Conservation (phyloP, 2,113 vertebrate genomes). For the Pseudorectes ferrugineus region DNA sequence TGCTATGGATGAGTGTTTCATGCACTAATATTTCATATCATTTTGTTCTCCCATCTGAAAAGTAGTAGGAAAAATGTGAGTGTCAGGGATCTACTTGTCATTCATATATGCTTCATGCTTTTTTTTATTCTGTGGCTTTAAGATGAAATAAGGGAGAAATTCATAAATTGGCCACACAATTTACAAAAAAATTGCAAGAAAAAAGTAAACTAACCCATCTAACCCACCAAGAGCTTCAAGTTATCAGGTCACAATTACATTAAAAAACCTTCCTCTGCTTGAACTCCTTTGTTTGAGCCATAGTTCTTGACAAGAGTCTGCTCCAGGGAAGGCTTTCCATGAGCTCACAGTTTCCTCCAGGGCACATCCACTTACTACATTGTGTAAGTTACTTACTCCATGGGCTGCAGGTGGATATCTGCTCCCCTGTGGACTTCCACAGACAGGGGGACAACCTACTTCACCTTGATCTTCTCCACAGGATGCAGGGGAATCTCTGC, state of each 20-base stretch:
- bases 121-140: not conserved
- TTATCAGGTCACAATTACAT: not conserved
- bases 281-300: not conserved
- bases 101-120: fast-evolving
- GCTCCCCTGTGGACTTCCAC: fast-evolving
- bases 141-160: not conserved
- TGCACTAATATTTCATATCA: not conserved
- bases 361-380: not conserved
- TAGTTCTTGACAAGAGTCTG: not conserved
- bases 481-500: not conserved
- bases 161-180: not conserved
- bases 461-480: not conserved
- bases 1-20: not conserved
- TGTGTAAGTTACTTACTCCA: not conserved
- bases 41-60: not conserved
- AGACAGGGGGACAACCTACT: not conserved
- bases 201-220: not conserved
- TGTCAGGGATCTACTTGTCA: not conserved
- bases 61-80: not conserved
- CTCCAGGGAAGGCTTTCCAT: not conserved
- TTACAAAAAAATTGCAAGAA: not conserved
- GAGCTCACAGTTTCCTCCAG: not conserved
- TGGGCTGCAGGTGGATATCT: not conserved
- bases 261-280: not conserved
- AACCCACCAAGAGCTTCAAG: not conserved